A percentile compares a stretch with the other conserved stretches of the same genome.
Evolutionary conservation across 2,888 invertebrate genomes (phyloP).

Genomic region (Euzetes globulus): DNA sequence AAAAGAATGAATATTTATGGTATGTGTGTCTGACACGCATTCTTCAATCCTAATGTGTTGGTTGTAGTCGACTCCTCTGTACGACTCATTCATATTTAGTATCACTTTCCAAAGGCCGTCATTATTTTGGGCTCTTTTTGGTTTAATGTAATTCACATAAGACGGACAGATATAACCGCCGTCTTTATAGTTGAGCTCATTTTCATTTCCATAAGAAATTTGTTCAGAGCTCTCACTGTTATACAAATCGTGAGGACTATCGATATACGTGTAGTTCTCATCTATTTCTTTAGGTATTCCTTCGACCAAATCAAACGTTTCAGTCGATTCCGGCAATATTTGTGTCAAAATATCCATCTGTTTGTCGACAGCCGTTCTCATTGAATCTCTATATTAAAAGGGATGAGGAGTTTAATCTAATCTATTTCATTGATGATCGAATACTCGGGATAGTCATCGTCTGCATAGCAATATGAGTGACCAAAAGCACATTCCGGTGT

Average conservation of each 20-base stretch:
- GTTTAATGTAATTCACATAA: conserved; percentile 36
- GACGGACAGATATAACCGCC: conserved; percentile 38
- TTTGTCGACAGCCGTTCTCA: conserved; percentile 35
- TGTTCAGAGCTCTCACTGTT: background rate
- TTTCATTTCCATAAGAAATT: background rate
- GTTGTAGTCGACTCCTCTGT: conserved; percentile 32
- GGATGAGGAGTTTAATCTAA: background rate
- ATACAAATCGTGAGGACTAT: background rate
- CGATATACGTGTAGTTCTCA: background rate
- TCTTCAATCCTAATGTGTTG: conserved; percentile 39
- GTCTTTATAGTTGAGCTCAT: background rate
- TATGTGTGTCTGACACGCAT: conserved; percentile 38
- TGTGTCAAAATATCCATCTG: conserved; percentile 36
- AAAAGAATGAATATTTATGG: background rate
- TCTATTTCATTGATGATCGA: too few species aligned
- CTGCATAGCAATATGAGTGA: conserved; percentile 35
- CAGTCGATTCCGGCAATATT: conserved; percentile 27
- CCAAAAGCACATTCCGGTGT: conserved; percentile 37
- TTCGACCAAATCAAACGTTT: conserved; percentile 25
- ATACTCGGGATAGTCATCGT: conserved; percentile 33
- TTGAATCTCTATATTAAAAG: conserved; percentile 33
- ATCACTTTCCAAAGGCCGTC: conserved; percentile 39
- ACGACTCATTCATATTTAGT: conserved; percentile 38
- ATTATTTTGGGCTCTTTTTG: conserved; percentile 38
- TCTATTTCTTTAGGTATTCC: background rate